These are phyloP conservation scores for Garra rufa DNA, from an alignment of 2,113 vertebrate genomes.

Conservation along the genomic window DNA sequence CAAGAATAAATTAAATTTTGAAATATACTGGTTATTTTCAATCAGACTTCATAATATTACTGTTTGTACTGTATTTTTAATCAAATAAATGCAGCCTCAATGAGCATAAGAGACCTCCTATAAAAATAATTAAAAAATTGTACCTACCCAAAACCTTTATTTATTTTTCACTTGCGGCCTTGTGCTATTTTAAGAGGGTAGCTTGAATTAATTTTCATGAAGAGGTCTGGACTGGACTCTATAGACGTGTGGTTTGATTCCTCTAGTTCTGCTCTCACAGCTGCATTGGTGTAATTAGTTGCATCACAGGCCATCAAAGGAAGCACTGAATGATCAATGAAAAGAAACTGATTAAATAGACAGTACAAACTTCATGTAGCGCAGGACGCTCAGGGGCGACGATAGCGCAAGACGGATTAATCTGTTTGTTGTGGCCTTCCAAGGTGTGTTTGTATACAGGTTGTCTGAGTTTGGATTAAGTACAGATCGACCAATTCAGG, in stretches of 20 bases:
- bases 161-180: not conserved
- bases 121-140: not conserved
- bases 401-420: too few species aligned
- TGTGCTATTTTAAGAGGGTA: not conserved
- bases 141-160: not conserved
- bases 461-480: constrained; percentile 4
- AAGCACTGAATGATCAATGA: constrained; percentile 42
- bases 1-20: not conserved
- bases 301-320: constrained; percentile 48
- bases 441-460: not conserved
- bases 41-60: not conserved
- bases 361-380: constrained; percentile 10
- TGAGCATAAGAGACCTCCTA: not conserved
- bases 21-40: not conserved
- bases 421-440: not conserved
- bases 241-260: constrained; percentile 7
- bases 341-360: not conserved
- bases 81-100: not conserved
- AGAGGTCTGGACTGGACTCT: not conserved
- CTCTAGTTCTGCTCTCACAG: constrained; percentile 31
- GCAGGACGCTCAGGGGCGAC: not conserved
- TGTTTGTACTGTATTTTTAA: not conserved
- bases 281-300: constrained; percentile 32
- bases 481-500: constrained; percentile 3
- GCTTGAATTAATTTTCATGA: not conserved